Conservation (phyloP, 2,888 invertebrate genomes). For the Sphaerophoria taeniata region DNA sequence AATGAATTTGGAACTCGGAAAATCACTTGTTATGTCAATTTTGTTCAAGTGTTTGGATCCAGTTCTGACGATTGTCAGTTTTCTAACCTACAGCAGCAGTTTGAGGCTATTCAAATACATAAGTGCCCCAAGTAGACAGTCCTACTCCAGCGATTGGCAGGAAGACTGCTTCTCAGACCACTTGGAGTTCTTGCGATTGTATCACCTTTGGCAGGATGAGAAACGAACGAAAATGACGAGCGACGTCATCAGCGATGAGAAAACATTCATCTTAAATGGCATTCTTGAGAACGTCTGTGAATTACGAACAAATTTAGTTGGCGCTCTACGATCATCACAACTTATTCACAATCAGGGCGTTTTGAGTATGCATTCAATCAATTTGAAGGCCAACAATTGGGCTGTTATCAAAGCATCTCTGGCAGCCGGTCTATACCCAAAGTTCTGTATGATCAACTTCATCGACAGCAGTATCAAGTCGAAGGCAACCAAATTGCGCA, state of each 20-base stretch:
- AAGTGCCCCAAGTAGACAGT: constrained; percentile 82
- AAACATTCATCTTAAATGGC: constrained; percentile 89
- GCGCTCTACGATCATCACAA: constrained; percentile 86
- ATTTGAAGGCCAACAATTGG: constrained; percentile 94
- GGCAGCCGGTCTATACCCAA: constrained; percentile 94
- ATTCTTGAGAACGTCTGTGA: constrained; percentile 95
- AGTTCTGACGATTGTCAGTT: constrained; percentile 94
- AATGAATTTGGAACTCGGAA: constrained; percentile 94
- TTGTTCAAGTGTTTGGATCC: constrained; percentile 97
- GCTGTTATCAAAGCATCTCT: constrained; percentile 95
- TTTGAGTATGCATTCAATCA: constrained; percentile 89
- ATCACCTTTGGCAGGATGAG: constrained; percentile 88
- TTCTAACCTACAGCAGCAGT: constrained; percentile 89
- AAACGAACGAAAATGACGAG: constrained; percentile 89
- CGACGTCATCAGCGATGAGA: constrained; percentile 83
- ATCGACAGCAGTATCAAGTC: constrained; percentile 86
- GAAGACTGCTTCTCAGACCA: constrained; percentile 94
- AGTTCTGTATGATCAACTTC: constrained; percentile 89
- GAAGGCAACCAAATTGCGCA: constrained; percentile 78
- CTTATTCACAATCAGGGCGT: constrained; percentile 87
- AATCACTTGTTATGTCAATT: constrained; percentile 94
- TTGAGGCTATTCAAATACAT: constrained; percentile 85
- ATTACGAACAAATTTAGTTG: constrained; percentile 91
- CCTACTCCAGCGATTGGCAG: constrained; percentile 76
- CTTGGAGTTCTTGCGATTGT: constrained; percentile 91